Percentiles rank a stretch among this genome's conserved stretches.
Evolutionary conservation across 2,888 invertebrate genomes (phyloP).

Genomic region (Xanthia togata): DNA sequence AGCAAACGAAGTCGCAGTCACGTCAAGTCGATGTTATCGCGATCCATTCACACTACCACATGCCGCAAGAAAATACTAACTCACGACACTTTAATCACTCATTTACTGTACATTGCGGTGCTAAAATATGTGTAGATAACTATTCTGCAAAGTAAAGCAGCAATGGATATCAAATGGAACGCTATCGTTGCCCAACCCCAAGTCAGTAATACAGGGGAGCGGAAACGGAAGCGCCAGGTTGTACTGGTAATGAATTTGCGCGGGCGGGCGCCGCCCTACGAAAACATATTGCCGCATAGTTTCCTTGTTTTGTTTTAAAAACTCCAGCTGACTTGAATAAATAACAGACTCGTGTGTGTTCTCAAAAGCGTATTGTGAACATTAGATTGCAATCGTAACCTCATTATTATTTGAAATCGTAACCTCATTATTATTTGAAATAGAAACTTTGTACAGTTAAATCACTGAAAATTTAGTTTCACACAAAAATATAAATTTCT

Average conservation of each 20-base stretch:
- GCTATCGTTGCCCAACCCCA: constrained; percentile 40
- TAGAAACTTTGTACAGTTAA: constrained; percentile 23
- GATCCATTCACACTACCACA: constrained; percentile 69
- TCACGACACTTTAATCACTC: neutral
- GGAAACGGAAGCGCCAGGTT: constrained; percentile 89
- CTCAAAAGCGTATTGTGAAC: constrained; percentile 34
- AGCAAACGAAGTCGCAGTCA: constrained; percentile 84
- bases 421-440: constrained; percentile 28
- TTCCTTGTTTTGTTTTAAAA: constrained; percentile 85
- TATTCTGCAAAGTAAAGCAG: constrained; percentile 49
- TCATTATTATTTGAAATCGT: constrained; percentile 25
- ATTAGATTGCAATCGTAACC: constrained; percentile 24
- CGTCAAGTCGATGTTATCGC: constrained; percentile 84
- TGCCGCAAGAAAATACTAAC: constrained; percentile 1
- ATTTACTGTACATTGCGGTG: constrained; percentile 33
- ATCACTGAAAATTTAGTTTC: constrained; percentile 33
- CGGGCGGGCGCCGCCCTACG: constrained; percentile 85
- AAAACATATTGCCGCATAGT: constrained; percentile 85
- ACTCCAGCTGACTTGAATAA: constrained; percentile 80
- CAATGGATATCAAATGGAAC: constrained; percentile 63
- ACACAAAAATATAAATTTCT: constrained; percentile 46
- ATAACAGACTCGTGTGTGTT: constrained; percentile 70
- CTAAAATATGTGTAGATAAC: neutral
- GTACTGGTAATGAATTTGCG: constrained; percentile 89
- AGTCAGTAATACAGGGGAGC: constrained; percentile 64